phyloP scores from a whole-genome alignment of 2,113 vertebrate genomes.

The Gymnogyps californianus region DNA sequence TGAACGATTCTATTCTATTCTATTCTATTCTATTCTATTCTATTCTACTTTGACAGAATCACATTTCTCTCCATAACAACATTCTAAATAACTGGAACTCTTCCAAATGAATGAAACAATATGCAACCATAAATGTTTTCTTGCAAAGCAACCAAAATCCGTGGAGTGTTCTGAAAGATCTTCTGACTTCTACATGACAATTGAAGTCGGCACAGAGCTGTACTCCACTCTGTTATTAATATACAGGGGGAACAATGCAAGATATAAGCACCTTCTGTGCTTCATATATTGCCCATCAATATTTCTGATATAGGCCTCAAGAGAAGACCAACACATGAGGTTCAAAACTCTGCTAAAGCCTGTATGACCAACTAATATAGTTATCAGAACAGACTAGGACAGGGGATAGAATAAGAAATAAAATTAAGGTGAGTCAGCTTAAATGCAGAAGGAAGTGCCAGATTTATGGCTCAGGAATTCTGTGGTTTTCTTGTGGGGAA shows the following conservation, averaged over 20 bases:
- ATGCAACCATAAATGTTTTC: not conserved
- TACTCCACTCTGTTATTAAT: not conserved
- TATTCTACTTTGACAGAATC: not conserved
- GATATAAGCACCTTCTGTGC: not conserved
- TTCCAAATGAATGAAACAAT: not conserved
- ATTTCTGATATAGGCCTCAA: not conserved
- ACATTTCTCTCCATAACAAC: not conserved
- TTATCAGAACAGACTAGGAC: not conserved
- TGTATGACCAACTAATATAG: not conserved
- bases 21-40: too few species aligned
- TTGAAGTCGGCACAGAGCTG: not conserved
- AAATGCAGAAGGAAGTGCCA: not conserved
- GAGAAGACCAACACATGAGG: not conserved
- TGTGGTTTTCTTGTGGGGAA: not conserved
- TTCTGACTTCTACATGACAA: not conserved
- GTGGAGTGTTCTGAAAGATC: not conserved
- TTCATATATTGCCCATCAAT: not conserved
- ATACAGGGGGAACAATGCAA: not conserved
- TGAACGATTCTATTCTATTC: not conserved
- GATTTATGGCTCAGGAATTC: not conserved
- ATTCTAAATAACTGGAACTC: not conserved
- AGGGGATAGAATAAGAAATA: not conserved
- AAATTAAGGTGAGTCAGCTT: not conserved
- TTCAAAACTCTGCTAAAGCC: not conserved
- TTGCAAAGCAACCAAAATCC: not conserved